Evolutionary conservation across 2,797 vertebrate genomes (phyloP).

Genomic region (Pipistrellus nathusii): DNA sequence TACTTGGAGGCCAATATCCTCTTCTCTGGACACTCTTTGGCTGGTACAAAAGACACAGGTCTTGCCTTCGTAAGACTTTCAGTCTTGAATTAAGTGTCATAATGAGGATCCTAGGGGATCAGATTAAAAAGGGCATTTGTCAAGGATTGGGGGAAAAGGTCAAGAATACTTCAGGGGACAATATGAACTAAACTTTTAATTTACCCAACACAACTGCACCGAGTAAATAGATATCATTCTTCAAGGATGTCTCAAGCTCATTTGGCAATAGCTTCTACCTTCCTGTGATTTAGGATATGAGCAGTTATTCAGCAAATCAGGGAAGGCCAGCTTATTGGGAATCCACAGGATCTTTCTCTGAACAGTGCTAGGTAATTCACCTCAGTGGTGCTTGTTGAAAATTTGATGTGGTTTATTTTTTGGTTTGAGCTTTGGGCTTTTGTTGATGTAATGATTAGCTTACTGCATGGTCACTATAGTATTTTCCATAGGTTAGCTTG

Average conservation of each 20-base stretch:
- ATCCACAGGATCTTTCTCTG: neutral
- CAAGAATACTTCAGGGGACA: neutral
- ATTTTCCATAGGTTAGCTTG: neutral
- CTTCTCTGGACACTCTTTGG: neutral
- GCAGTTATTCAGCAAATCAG: neutral
- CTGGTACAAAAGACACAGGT: neutral
- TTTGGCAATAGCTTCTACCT: neutral
- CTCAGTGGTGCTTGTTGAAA: neutral
- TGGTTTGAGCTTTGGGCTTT: neutral
- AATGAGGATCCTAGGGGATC: neutral
- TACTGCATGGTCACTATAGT: neutral
- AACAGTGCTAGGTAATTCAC: neutral
- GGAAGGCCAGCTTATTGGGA: neutral
- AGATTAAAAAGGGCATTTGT: neutral
- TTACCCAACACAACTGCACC: neutral
- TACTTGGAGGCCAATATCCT: neutral
- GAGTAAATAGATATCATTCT: neutral
- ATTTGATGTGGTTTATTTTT: neutral
- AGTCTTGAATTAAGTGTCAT: neutral
- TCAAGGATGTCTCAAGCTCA: neutral
- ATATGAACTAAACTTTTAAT: neutral
- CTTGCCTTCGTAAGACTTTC: neutral
- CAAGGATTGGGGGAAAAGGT: neutral
- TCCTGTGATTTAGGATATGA: neutral
- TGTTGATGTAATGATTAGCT: neutral